These are phyloP conservation scores for Phenacoccus solenopsis DNA, from an alignment of 1,140 invertebrate species.

Conservation along the genomic window DNA sequence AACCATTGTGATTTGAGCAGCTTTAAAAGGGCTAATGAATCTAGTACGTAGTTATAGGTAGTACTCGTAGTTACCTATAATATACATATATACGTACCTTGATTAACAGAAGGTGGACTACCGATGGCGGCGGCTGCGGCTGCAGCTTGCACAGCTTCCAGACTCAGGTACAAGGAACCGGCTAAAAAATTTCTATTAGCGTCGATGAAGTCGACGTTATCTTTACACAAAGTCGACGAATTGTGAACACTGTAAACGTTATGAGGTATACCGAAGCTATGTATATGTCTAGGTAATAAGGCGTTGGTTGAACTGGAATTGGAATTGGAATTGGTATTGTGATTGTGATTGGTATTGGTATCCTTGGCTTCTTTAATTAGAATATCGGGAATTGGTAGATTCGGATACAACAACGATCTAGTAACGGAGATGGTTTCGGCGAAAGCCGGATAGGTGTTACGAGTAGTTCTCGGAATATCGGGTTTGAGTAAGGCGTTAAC, in stretches of 20 bases:
- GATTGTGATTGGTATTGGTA: neutral
- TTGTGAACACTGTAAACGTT: slow-evolving; percentile 25
- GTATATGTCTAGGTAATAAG: slow-evolving; percentile 19
- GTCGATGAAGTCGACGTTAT: slow-evolving; percentile 33
- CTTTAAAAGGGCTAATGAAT: too few species aligned
- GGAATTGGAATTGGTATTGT: neutral
- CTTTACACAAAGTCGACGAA: slow-evolving; percentile 30
- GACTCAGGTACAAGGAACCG: slow-evolving; percentile 46
- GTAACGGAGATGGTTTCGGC: slow-evolving; percentile 41
- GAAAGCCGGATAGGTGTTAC: slow-evolving; percentile 33
- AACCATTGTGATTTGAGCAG: too few species aligned
- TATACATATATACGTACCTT: too few species aligned
- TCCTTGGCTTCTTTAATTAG: slow-evolving; percentile 19
- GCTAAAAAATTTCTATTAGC: slow-evolving; percentile 37
- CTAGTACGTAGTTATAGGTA: too few species aligned
- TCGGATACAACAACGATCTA: slow-evolving; percentile 46
- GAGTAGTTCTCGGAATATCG: slow-evolving; percentile 48
- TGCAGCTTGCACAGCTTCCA: slow-evolving; percentile 40
- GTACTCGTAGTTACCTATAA: too few species aligned
- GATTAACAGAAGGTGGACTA: slow-evolving; percentile 22
- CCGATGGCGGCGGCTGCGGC: slow-evolving; percentile 34
- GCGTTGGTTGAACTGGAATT: neutral
- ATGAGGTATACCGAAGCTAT: slow-evolving; percentile 25
- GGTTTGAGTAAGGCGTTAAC: slow-evolving; percentile 61
- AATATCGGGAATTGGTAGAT: slow-evolving; percentile 30